Evolutionary conservation across 2,113 vertebrate genomes (phyloP), one percentile per base, ranked within the genome.

Genomic region (Arothron firmamentum): DNA sequence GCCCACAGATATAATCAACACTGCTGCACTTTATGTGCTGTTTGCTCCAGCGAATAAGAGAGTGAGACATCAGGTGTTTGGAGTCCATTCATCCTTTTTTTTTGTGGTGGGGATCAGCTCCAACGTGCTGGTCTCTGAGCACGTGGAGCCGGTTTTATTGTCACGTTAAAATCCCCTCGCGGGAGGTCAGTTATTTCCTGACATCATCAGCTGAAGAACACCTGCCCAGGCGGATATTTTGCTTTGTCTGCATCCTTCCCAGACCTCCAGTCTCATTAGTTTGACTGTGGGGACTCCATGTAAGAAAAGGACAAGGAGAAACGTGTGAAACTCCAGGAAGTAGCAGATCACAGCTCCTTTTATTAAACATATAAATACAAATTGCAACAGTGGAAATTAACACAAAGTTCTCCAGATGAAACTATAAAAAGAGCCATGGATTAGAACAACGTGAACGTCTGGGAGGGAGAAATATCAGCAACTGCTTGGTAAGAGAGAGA

Each of bases 281-380:
- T 49, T n/a, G 62, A 11, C 28, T 31, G 28, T 38, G 34, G 3
- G 28, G 6, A 28, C 28, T 28, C 34, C 3, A 3, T 38, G 34
- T 31, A 31, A 14, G 51, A 53, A 58, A 70, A 11, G 61, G 46
- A 4, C 16, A 17, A 50, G 57, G 46, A 2, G 59, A 16, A 13
- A 4, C 28, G 10, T 18, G 54, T 5, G 15, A 56, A 17, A 54
- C 3, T 3, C 42, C 67, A 57, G 56, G 18, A 7, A 16, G 55
- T 16, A 66, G 61, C 62, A 70, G 74, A 79, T 81, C 73, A 72
- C 57, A 77, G 59, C 52, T 48, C 64, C 56, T 81, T 87, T 87
- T 86, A 83, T 81, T 83, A 81, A 82, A 87, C 82, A 77, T 86
- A 88, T 88, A 88, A 90, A 90, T 88, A 87, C 85, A 88, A 77